These are phyloP conservation scores for Stegostoma tigrinum DNA, from an alignment of 2,113 vertebrate genomes.

Conservation along the genomic window DNA sequence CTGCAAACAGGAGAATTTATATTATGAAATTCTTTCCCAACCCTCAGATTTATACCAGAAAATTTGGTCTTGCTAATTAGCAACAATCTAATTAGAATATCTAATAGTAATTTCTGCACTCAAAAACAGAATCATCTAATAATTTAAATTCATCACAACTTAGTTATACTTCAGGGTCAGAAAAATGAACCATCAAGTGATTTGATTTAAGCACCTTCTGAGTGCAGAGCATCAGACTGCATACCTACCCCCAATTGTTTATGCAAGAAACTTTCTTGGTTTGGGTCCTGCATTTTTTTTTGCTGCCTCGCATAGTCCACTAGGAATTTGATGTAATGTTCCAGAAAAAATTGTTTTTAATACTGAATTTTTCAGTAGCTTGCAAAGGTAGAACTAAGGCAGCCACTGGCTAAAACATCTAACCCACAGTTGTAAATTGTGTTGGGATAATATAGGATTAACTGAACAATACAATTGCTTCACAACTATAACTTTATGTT, in stretches of 20 bases:
- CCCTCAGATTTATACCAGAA: not conserved
- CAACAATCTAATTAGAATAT: not conserved
- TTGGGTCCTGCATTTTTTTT: not conserved
- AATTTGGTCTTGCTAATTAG: not conserved
- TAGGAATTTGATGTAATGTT: not conserved
- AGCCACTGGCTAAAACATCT: not conserved
- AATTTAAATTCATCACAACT: not conserved
- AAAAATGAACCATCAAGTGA: not conserved
- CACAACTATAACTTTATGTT: not conserved
- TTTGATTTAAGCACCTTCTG: not conserved
- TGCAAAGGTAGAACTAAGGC: not conserved
- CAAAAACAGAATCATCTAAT: not conserved
- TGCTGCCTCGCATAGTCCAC: not conserved
- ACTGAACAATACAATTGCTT: not conserved
- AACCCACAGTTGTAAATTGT: not conserved
- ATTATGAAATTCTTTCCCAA: not conserved
- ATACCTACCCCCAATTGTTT: not conserved
- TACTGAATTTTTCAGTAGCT: not conserved
- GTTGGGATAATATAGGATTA: not conserved
- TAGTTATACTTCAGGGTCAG: not conserved
- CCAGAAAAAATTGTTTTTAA: not conserved
- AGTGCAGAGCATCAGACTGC: not conserved
- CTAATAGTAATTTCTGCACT: not conserved
- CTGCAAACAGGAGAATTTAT: not conserved
- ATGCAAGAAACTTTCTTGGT: not conserved